Percentiles rank a stretch among this genome's conserved stretches.
These are phyloP conservation scores for Megalops cyprinoides DNA, from an alignment of 2,797 vertebrate species.

Conservation along the genomic window DNA sequence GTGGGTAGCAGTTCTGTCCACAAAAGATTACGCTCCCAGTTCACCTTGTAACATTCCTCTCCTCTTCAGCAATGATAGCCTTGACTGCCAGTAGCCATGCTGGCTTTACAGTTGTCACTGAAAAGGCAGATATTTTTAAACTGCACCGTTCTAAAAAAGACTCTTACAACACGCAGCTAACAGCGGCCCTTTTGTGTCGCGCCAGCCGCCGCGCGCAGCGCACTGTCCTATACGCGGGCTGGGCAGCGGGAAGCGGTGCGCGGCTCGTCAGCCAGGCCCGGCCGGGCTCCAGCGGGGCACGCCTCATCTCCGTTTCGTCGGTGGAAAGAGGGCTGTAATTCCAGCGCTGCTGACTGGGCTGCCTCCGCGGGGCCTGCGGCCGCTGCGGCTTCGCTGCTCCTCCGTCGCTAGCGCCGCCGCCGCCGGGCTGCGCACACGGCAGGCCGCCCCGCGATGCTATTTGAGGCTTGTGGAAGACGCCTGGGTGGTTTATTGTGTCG, in stretches of 20 bases:
- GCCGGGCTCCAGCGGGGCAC: too few species aligned
- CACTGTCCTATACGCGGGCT: too few species aligned
- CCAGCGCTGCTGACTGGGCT: not conserved
- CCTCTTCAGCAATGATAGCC: too few species aligned
- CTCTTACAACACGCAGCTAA: too few species aligned
- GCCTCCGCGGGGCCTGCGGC: not conserved
- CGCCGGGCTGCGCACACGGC: not conserved
- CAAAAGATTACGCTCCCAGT: not conserved
- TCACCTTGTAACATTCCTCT: not conserved
- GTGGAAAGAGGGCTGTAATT: conserved; percentile 15
- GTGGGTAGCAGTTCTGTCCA: not conserved
- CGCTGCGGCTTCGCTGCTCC: not conserved
- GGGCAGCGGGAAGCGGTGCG: not conserved
- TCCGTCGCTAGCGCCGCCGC: not conserved
- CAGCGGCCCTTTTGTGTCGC: too few species aligned
- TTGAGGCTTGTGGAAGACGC: conserved; percentile 7
- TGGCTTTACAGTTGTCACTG: not conserved
- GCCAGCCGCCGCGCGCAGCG: too few species aligned
- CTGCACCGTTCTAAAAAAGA: too few species aligned
- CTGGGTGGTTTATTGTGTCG: conserved; percentile 29
- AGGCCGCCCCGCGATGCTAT: not conserved
- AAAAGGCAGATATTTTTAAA: too few species aligned
- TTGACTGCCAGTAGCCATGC: too few species aligned
- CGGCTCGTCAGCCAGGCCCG: not conserved
- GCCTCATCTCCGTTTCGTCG: not conserved